Evolutionary conservation across 2,888 invertebrate species (phyloP), one percentile per base, ranked within the genome.

Genomic region (Tinea semifulvella): DNA sequence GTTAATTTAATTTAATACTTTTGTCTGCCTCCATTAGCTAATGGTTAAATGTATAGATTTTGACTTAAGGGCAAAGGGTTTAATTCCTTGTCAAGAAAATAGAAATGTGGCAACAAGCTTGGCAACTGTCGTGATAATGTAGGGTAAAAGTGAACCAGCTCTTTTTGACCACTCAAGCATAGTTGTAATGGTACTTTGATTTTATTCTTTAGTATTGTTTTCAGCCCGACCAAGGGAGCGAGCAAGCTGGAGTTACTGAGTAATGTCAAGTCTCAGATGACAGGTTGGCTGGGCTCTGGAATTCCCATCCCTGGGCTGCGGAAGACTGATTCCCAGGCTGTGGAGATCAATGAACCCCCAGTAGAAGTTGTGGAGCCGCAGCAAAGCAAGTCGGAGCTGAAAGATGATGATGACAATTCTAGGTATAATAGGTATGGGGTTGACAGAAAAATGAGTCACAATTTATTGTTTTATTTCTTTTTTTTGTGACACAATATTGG

Each of bases 371-470:
- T 60, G 2, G 83, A 83, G 53, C 63, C 68, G 6, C 64, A 66
- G 0, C 72, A 75, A 43, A 57, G 65, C 28, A 76, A 69, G 52
- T 60, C 66, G 0, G 79, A 79, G 52, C 68, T 61, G 38, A 86
- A 86, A 69, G 92, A 93, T 60, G 92, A 94, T 74, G 93, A 94
- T 71, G 92, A 92, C 82, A 91, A 92, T 82, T 91, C 91, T 77
- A 91, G 91, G 91, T 91, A 87, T 81, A 86, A 81, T 85, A 86
- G 86, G 86, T 86, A 86, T 82, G 86, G 79, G 86, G 84, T 82
- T 65, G 63, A 75, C 81, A 63, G 76, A 76, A 54, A 60, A 80
- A 80, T 82, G 82, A 80, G 79, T 73, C 66, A 60, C 61, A 43
- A 16, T 36, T 46, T 50, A 49, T 52, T 6, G 56, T 53, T 49